These are phyloP conservation scores for Arion vulgaris DNA, from an alignment of 1,140 invertebrate genomes.

Conservation along the genomic window DNA sequence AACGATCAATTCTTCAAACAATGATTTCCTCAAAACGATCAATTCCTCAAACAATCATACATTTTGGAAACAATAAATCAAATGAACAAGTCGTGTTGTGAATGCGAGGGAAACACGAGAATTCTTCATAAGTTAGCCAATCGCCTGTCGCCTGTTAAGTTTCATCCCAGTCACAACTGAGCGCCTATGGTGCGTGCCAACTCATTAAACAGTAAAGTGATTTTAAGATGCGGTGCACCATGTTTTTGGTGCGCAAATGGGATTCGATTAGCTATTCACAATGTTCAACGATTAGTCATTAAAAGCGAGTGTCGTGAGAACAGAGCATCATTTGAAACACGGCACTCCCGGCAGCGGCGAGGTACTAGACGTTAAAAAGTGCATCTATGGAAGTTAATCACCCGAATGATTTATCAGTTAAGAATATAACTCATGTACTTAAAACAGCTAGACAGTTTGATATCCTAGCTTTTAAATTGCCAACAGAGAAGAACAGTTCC, in stretches of 20 bases:
- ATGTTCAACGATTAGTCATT: constrained; percentile 8
- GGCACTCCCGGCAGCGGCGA: not conserved
- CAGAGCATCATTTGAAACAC: constrained; percentile 3
- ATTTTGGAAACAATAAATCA: not conserved
- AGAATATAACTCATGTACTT: not conserved
- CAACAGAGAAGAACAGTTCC: too few species aligned
- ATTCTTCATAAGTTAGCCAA: not conserved
- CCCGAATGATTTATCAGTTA: not conserved
- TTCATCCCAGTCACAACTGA: constrained; percentile 5
- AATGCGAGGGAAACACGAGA: not conserved
- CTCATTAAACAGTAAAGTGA: constrained; percentile 19
- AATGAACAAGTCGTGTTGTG: not conserved
- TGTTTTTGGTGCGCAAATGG: constrained; percentile 16
- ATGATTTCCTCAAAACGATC: too few species aligned
- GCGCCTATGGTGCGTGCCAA: not conserved
- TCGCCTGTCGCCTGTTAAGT: constrained; percentile 1
- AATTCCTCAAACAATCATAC: not conserved
- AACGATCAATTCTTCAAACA: not conserved
- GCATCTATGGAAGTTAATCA: not conserved
- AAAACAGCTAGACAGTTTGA: not conserved
- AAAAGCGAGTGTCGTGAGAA: constrained; percentile 13
- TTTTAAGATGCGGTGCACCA: constrained; percentile 16
- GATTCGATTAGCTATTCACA: constrained; percentile 12
- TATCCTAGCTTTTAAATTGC: not conserved
- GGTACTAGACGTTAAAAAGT: not conserved